Evolutionary conservation across 64 coral and sea anemone genomes (phyloP).

Genomic region (Cladopsammia gracilis): DNA sequence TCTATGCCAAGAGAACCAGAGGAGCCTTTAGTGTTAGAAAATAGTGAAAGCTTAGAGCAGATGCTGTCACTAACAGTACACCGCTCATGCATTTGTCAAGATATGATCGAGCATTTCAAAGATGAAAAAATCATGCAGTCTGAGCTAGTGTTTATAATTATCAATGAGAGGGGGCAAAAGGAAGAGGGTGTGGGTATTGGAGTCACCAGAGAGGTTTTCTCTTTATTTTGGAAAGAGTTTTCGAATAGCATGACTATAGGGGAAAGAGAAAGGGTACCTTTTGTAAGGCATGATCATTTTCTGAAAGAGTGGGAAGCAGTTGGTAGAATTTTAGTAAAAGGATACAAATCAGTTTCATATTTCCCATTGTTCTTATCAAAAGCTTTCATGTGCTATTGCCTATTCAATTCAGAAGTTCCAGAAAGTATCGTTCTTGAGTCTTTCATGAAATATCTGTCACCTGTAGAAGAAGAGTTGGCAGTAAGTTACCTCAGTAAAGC

Average conservation of each 20-base stretch:
- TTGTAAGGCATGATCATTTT: constrained; percentile 80
- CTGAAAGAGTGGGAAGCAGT: constrained; percentile 28
- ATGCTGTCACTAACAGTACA: too few species aligned
- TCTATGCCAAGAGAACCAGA: neutral
- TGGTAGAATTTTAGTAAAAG: constrained; percentile 70
- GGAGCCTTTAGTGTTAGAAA: neutral
- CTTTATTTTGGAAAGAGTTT: constrained; percentile 81
- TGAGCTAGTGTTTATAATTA: constrained; percentile 55
- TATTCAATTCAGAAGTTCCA: constrained; percentile 63
- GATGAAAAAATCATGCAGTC: constrained; percentile 49
- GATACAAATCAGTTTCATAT: constrained; percentile 66
- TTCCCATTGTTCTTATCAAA: constrained; percentile 83
- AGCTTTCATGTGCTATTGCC: constrained; percentile 73
- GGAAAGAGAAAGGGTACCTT: constrained; percentile 80
- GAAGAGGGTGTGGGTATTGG: constrained; percentile 69
- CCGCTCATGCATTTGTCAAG: constrained; percentile 47
- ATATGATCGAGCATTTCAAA: constrained; percentile 73
- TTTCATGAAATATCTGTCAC: constrained; percentile 67
- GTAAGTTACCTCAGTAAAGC: constrained; percentile 25
- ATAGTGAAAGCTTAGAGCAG: neutral
- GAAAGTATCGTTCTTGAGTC: constrained; percentile 49
- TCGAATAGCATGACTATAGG: constrained; percentile 64
- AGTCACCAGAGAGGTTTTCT: constrained; percentile 65
- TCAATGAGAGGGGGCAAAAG: constrained; percentile 59
- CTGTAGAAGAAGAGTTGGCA: constrained; percentile 67